These are phyloP conservation scores for Andrena marginata DNA, from an alignment of 2,888 invertebrate species.

Conservation along the genomic window DNA sequence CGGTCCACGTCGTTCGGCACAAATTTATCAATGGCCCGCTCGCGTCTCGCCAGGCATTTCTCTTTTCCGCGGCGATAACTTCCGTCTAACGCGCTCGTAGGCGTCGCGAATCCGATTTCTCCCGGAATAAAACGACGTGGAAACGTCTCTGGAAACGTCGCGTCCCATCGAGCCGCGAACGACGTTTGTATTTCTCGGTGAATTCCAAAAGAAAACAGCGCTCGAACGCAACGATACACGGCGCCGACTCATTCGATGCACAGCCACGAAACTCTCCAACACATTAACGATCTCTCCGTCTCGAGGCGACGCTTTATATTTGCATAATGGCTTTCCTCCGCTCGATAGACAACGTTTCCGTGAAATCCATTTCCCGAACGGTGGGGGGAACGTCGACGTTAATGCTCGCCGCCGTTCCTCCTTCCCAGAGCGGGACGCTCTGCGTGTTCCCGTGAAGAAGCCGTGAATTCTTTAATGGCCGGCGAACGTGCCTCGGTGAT, in stretches of 20 bases:
- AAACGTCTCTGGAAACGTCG: neutral
- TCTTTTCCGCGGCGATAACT: neutral
- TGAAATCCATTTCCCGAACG: slow-evolving; percentile 50
- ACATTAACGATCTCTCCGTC: slow-evolving; percentile 30
- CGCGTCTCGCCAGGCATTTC: slow-evolving; percentile 16
- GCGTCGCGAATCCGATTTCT: slow-evolving; percentile 12
- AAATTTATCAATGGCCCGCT: slow-evolving; percentile 57
- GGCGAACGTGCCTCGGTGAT: slow-evolving; percentile 73
- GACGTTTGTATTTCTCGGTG: neutral
- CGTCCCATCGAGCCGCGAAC: neutral
- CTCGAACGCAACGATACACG: neutral
- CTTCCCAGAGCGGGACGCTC: slow-evolving; percentile 1
- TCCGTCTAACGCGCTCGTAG: neutral
- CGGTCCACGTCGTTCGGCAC: slow-evolving; percentile 28
- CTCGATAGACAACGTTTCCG: slow-evolving; percentile 46
- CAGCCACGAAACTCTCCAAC: slow-evolving; percentile 19
- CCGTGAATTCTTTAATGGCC: slow-evolving; percentile 43
- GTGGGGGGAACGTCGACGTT: neutral
- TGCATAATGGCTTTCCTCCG: slow-evolving; percentile 49
- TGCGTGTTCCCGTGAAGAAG: slow-evolving; percentile 31
- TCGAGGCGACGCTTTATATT: slow-evolving; percentile 25
- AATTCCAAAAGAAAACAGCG: neutral
- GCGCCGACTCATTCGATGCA: slow-evolving; percentile 12
- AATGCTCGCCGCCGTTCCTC: slow-evolving; percentile 20
- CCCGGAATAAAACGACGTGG: neutral